Percentiles rank a stretch among this genome's conserved stretches.
These are phyloP conservation scores for Aplysina aerophoba DNA, from an alignment of 37 sponge, comb jelly and placozoan species.

Conservation along the genomic window DNA sequence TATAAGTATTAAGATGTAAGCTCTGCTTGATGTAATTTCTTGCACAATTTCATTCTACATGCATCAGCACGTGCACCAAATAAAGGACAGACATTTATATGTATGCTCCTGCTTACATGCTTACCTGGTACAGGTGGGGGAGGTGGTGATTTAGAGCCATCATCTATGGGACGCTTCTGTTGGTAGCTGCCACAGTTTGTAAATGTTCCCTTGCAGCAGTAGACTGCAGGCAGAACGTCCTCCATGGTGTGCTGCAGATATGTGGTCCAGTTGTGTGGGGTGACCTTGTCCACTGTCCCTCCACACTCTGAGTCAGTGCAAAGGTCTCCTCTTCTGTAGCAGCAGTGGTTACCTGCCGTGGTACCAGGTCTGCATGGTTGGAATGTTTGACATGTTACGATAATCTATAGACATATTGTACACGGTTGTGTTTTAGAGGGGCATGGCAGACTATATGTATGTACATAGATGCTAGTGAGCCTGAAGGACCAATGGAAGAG, in stretches of 20 bases:
- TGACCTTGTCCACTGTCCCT: conserved; percentile 44
- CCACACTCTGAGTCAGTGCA: not conserved
- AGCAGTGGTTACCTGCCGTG: conserved; percentile 15
- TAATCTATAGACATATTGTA: too few species aligned
- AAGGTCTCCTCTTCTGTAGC: conserved; percentile 1
- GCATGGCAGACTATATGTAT: too few species aligned
- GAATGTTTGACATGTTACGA: too few species aligned
- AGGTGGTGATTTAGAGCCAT: conserved; percentile 26
- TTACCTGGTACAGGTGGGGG: conserved; percentile 48
- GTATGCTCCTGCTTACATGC: not conserved
- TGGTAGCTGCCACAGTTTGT: conserved; percentile 48
- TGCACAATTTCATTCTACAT: too few species aligned
- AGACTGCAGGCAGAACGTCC: conserved; percentile 46
- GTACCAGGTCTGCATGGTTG: not conserved
- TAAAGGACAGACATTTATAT: too few species aligned
- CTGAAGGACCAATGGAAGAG: too few species aligned
- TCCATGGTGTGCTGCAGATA: conserved; percentile 18
- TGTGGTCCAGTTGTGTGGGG: conserved; percentile 14
- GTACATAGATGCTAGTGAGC: too few species aligned
- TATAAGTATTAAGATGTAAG: too few species aligned
- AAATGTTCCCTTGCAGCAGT: conserved; percentile 51
- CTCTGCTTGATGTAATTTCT: too few species aligned
- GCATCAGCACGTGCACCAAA: too few species aligned
- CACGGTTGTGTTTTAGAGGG: too few species aligned
- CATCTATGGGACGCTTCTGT: conserved; percentile 56